Evolutionary conservation across 2,797 vertebrate genomes (phyloP).

Genomic region (Eulemur mongoz): DNA sequence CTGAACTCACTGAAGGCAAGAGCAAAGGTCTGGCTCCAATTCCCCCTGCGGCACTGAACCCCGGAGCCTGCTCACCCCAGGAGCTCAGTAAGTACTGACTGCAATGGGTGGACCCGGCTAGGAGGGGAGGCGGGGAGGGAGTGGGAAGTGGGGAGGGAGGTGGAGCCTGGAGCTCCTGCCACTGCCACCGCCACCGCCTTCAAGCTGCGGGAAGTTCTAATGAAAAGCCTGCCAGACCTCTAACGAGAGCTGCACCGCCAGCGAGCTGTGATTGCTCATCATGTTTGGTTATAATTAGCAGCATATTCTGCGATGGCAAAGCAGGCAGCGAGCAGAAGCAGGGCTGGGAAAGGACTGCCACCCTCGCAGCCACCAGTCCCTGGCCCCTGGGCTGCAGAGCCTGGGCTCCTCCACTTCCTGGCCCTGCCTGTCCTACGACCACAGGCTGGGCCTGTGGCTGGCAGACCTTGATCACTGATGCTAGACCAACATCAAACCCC

Average conservation of each 20-base stretch:
- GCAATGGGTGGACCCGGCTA: neutral
- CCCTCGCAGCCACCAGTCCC: slow-evolving; percentile 11
- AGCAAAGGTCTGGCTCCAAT: slow-evolving; percentile 22
- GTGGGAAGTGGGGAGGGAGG: neutral
- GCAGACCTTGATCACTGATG: neutral
- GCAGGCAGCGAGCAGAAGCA: slow-evolving; percentile 24
- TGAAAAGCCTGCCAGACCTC: slow-evolving; percentile 63
- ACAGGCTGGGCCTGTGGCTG: neutral
- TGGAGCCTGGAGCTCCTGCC: neutral
- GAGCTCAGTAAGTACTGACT: neutral
- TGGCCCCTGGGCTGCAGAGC: neutral
- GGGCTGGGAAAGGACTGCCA: slow-evolving; percentile 54
- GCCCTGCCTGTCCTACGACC: neutral
- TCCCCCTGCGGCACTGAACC: neutral
- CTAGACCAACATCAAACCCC: neutral
- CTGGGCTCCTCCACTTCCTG: neutral
- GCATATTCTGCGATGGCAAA: slow-evolving; percentile 64
- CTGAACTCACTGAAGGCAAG: slow-evolving; percentile 53
- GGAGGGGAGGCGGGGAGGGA: neutral
- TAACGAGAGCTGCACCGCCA: slow-evolving; percentile 45
- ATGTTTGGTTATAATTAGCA: slow-evolving; percentile 68
- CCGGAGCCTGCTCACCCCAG: neutral
- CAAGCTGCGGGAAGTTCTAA: neutral
- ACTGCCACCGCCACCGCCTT: neutral
- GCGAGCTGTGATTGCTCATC: slow-evolving; percentile 66